Evolutionary conservation across 2,888 invertebrate species (phyloP), one percentile per base, ranked within the genome.

Genomic region (Lepidochrysops patricia): DNA sequence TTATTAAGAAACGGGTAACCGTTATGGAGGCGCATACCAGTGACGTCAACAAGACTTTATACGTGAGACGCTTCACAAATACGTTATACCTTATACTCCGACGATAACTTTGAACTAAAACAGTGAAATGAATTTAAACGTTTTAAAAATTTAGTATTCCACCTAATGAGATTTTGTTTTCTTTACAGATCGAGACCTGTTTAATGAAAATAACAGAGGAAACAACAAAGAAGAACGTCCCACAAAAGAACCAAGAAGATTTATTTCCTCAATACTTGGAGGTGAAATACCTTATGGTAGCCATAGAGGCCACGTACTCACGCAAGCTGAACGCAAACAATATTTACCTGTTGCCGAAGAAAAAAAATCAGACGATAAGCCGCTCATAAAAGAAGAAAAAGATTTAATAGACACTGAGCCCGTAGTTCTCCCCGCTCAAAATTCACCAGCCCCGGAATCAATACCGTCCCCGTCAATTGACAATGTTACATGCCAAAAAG

Each of bases 241-340:
- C 35, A 77, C 78, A 63, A 87, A 87, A 76, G 91, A 90, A 81
- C 90, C 89, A 52, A 80, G 90, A 72, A 90, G 94, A 66, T 96
- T 95, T 74, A 93, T 94, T 64, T 95, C 95, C 23, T 95, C 95
- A 19, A 94, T 95, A 71, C 90, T 95, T 29, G 95, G 95, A 27
- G 95, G 95, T 19, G 94, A 95, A 71, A 91, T 94, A 49, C 95
- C 95, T 3, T 96, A 95, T 70, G 95, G 95, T n/a, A 94, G 94
- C 70, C 89, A 88, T 64, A 90, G 93, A 70, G 92, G 93, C 52
- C 94, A 94, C 75, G 93, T 96, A 2, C 86, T 95, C n/a, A 95
- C 95, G 54, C 92, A 93, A 72, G 95, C 95, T 19, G 95, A 95
- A 81, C 91, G 95, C 66, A 95, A 95, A 84, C 95, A 94, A 72